These are phyloP conservation scores for Laspeyria flexula DNA, from an alignment of 2,888 invertebrate species.

Conservation along the genomic window DNA sequence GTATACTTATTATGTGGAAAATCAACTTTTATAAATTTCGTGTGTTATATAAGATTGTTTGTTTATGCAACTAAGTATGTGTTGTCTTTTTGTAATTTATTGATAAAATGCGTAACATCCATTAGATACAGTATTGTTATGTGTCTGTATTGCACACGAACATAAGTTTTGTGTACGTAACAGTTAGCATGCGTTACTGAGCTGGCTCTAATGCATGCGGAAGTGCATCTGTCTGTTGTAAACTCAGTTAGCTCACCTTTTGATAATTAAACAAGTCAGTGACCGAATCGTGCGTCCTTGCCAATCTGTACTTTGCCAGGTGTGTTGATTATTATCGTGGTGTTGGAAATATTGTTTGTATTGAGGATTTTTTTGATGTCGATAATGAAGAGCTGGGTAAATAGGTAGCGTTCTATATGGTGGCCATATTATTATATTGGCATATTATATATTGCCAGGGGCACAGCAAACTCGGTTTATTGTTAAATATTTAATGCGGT, in stretches of 20 bases:
- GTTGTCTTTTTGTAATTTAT: neutral
- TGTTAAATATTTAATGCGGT: too few relatives aligned
- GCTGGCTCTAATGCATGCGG: slow-evolving; percentile 15
- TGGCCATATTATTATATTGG: too few relatives aligned
- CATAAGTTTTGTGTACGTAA: slow-evolving; percentile 23
- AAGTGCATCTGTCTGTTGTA: slow-evolving; percentile 30
- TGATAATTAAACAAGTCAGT: slow-evolving; percentile 35
- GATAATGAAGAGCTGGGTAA: too few relatives aligned
- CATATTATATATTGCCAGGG: too few relatives aligned
- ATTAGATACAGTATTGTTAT: neutral
- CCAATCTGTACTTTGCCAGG: too few relatives aligned
- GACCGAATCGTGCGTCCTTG: slow-evolving; percentile 31
- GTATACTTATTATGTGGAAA: too few relatives aligned
- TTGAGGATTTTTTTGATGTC: too few relatives aligned
- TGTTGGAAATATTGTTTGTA: too few relatives aligned
- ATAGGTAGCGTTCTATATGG: too few relatives aligned
- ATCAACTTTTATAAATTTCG: too few relatives aligned
- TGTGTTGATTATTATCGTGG: too few relatives aligned
- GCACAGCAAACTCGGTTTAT: too few relatives aligned
- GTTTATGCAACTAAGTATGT: neutral
- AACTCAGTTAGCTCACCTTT: slow-evolving; percentile 25
- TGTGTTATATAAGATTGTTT: neutral
- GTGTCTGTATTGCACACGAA: neutral
- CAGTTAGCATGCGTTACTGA: slow-evolving; percentile 31
- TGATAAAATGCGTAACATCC: neutral